phyloP scores from a whole-genome alignment of 1,140 invertebrate species.

The Drosophila baimaii region DNA sequence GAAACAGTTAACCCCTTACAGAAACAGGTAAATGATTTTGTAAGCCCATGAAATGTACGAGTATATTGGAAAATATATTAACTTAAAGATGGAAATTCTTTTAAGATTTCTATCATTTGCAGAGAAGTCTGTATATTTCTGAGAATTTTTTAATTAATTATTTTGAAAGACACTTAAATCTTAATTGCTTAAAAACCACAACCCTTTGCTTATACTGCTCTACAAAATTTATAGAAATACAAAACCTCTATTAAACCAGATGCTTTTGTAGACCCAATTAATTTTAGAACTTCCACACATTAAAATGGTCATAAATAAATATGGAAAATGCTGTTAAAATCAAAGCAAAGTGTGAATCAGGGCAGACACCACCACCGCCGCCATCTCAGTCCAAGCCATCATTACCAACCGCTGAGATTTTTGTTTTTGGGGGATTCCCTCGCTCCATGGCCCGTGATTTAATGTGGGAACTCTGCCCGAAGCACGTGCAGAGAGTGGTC shows the following conservation, averaged over 20 bases:
- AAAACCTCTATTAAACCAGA: background rate
- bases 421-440: slow-evolving; percentile 29
- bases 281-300: slow-evolving; percentile 9
- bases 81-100: background rate
- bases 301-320: slow-evolving; percentile 32
- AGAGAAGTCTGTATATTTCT: background rate
- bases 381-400: slow-evolving; percentile 23
- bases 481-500: slow-evolving; percentile 65
- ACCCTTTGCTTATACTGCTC: background rate
- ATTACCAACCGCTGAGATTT: slow-evolving; percentile 38
- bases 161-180: background rate
- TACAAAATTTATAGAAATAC: background rate
- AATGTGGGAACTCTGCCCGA: slow-evolving; percentile 70
- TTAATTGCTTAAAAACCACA: background rate
- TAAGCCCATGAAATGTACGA: background rate
- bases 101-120: background rate
- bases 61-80: background rate
- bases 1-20: slow-evolving; percentile 32
- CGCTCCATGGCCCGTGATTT: slow-evolving; percentile 57
- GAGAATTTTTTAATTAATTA: background rate
- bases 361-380: slow-evolving; percentile 22
- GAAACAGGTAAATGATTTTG: slow-evolving; percentile 23
- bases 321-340: slow-evolving; percentile 20
- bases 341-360: slow-evolving; percentile 42
- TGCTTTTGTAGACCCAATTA: background rate